A percentile compares a stretch with the other conserved stretches of the same genome.
These are phyloP conservation scores for Omphaloscelis lunosa DNA, from an alignment of 2,888 invertebrate species.

Conservation along the genomic window DNA sequence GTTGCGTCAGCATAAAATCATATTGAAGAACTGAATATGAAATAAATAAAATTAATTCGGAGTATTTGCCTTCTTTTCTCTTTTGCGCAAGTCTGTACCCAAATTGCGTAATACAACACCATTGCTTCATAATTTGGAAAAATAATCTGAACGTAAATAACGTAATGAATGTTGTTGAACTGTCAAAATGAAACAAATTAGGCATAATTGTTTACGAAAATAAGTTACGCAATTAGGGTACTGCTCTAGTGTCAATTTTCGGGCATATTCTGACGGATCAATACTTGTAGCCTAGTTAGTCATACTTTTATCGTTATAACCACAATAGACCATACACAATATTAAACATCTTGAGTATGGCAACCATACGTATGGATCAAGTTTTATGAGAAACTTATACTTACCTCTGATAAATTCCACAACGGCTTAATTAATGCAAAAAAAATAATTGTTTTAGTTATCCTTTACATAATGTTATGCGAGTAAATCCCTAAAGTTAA, in stretches of 20 bases:
- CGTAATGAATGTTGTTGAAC: no score
- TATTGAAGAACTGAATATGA: neutral
- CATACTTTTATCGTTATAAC: slow-evolving; percentile 15
- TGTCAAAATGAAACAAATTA: no score
- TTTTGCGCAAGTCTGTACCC: slow-evolving; percentile 15
- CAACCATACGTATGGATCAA: neutral
- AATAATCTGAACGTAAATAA: no score
- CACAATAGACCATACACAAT: neutral
- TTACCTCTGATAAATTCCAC: slow-evolving; percentile 2
- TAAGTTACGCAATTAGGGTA: no score
- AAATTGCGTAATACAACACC: no score
- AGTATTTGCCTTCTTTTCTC: slow-evolving; percentile 2
- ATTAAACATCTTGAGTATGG: neutral
- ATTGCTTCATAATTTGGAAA: no score
- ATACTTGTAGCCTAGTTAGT: neutral
- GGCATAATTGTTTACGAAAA: no score
- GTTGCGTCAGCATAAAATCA: slow-evolving; percentile 3
- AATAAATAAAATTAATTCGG: neutral
- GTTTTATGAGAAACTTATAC: slow-evolving; percentile 7
- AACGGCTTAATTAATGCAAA: neutral
- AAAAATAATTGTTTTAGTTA: slow-evolving; percentile 7
- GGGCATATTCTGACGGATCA: slow-evolving; percentile 7
- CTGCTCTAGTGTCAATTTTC: slow-evolving; percentile 15
- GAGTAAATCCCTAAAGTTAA: slow-evolving; percentile 10
- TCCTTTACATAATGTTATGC: slow-evolving; percentile 10